Base-by-base conservation (phyloP, 2,113 vertebrate genomes). In the Steatornis caripensis region DNA sequence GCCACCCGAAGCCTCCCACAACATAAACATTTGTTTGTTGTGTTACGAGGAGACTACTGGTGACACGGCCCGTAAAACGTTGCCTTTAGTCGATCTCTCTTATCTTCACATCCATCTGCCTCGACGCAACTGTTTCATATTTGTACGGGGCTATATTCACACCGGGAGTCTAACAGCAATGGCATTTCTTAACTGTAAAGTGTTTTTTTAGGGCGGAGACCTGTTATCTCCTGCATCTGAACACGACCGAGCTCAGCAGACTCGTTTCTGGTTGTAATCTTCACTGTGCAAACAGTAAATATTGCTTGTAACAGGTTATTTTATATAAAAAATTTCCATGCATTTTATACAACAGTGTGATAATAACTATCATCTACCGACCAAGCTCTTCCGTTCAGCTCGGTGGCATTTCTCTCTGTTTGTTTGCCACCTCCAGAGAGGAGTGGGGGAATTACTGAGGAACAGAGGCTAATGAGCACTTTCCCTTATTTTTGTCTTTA, bases 141-240 rank as follows among this genome's bases (percentile, higher is more conserved):
- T 32, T 3, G 4, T 41, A 45, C 1, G 1, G 69, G 65, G 37
- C 55, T 64, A 23, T 14, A 53, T 36, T 91, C n/a, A 41, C 85
- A 87, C 26, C 70, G 53, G 30, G 26, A 87, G 69, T 58, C 94
- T 29, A 95, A 90, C 80, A 84, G 91, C 69, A 45, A 71, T 21
- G 32, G 72, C 62, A 34, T 46, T 93, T 95, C 84, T 92, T 17
- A 91, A 91, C 87, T 83, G 65, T n/a, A 76, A 84, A 64, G 66
- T 43, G 48, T 29, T 89, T 85, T 89, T 81, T 48, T n/a, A 53
- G 81, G 61, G 65, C 2, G 46, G 55, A 48, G 89, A 37, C 53
- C 70, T 15, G 14, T 81, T 94, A 91, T 89, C 84, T 87, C 43
- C 84, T 65, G 34, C 53, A 89, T 85, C 70, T 68, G 48, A 82